Conservation (phyloP, 92 coral and sea anemone species). For the Epizoanthus ramosus region DNA sequence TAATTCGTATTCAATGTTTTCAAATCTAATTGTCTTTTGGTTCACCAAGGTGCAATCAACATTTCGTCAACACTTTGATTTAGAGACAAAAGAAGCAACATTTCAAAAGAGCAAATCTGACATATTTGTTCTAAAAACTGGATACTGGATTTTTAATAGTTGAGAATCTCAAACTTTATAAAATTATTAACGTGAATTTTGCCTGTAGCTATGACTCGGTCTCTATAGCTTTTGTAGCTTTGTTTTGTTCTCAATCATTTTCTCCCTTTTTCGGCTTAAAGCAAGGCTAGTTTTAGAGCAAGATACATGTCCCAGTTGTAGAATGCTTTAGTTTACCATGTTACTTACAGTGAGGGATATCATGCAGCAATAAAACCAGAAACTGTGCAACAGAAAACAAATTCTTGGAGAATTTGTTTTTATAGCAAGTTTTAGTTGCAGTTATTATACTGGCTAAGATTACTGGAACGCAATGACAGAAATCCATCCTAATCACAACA, state of each 20-base stretch:
- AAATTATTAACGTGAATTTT: neutral
- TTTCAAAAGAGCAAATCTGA: slow-evolving; percentile 14
- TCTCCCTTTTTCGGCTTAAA: neutral
- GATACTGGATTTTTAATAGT: neutral
- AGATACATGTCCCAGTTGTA: neutral
- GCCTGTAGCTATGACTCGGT: slow-evolving; percentile 36
- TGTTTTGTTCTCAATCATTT: slow-evolving; percentile 15
- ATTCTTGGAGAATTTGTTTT: slow-evolving; percentile 33
- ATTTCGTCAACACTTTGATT: slow-evolving; percentile 8
- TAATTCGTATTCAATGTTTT: slow-evolving; percentile 43
- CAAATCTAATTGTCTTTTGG: slow-evolving; percentile 29
- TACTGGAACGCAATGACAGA: slow-evolving; percentile 30
- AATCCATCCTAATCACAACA: slow-evolving; percentile 19
- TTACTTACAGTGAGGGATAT: neutral
- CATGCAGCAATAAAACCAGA: neutral
- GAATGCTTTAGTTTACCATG: neutral
- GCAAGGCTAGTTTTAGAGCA: neutral
- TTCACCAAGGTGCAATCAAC: slow-evolving; percentile 19
- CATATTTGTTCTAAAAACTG: neutral
- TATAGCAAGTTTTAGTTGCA: slow-evolving; percentile 33
- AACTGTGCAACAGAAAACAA: slow-evolving; percentile 37
- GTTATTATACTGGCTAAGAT: slow-evolving; percentile 33
- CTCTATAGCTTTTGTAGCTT: neutral
- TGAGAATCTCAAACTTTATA: neutral
- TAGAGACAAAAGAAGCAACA: slow-evolving; percentile 8